A percentile compares a stretch with the other conserved stretches of the same genome.
Evolutionary conservation across 2,888 invertebrate species (phyloP).

Genomic region (Cataglyphis albicans): DNA sequence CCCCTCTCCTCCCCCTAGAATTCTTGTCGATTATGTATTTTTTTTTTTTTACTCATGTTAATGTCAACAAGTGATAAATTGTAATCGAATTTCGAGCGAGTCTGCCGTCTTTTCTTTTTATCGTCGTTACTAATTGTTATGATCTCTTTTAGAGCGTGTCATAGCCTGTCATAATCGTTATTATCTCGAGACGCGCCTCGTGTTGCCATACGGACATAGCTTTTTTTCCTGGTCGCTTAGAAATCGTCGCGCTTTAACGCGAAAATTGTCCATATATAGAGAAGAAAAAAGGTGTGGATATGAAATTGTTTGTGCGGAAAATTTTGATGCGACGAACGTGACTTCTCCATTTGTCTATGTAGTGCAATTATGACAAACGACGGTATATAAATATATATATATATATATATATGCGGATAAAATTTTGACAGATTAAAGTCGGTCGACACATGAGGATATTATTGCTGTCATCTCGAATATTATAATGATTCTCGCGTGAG

Average conservation of each 20-base stretch:
- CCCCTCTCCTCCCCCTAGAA: background rate
- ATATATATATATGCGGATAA: background rate
- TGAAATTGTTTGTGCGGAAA: background rate
- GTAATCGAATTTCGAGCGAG: background rate
- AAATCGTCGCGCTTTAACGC: background rate
- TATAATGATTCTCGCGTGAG: background rate
- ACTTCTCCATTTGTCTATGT: background rate
- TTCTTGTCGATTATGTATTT: background rate
- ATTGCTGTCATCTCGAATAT: background rate
- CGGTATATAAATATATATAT: no score
- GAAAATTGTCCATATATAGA: background rate
- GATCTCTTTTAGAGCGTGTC: background rate
- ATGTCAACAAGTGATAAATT: background rate
- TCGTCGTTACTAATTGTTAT: background rate
- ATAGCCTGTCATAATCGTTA: background rate
- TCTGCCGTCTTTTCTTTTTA: background rate
- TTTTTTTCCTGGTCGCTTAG: constrained; percentile 15
- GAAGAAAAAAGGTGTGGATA: background rate
- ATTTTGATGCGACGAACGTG: background rate
- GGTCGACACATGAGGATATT: background rate
- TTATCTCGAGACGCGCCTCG: background rate
- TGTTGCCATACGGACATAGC: constrained; percentile 16
- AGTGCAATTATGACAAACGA: background rate
- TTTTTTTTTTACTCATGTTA: background rate
- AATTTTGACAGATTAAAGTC: background rate